These are phyloP conservation scores for Gnatocerus cornutus DNA, from an alignment of 2,888 invertebrate species.

Conservation along the genomic window DNA sequence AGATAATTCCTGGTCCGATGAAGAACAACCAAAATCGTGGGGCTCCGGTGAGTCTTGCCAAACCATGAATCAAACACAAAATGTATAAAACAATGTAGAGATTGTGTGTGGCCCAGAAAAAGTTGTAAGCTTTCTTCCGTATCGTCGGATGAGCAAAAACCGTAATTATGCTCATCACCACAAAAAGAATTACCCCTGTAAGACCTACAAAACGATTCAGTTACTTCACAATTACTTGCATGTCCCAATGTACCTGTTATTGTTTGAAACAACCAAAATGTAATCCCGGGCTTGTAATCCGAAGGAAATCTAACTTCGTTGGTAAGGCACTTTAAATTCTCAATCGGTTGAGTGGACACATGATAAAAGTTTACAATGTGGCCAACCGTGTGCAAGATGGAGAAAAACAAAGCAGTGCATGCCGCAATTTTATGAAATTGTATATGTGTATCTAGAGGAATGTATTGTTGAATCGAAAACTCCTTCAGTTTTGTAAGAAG, in stretches of 20 bases:
- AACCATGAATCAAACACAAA: slow-evolving; percentile 90
- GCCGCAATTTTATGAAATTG: slow-evolving; percentile 98
- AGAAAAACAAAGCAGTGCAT: slow-evolving; percentile 94
- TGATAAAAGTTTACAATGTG: slow-evolving; percentile 99
- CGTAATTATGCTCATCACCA: slow-evolving; percentile 95
- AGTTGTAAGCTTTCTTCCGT: slow-evolving; percentile 93
- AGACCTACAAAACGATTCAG: slow-evolving; percentile 75
- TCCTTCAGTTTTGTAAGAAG: slow-evolving; percentile 94
- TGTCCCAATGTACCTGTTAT: slow-evolving; percentile 81
- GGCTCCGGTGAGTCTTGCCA: slow-evolving; percentile 92
- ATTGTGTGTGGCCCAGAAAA: slow-evolving; percentile 96
- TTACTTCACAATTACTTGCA: not conserved
- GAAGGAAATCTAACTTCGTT: slow-evolving; percentile 95
- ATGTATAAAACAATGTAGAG: slow-evolving; percentile 90
- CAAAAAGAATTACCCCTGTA: slow-evolving; percentile 89
- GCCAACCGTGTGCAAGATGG: slow-evolving; percentile 92
- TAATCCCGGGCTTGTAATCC: slow-evolving; percentile 94
- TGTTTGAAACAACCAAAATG: slow-evolving; percentile 96
- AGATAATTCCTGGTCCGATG: slow-evolving; percentile 91
- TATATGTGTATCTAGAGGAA: slow-evolving; percentile 95
- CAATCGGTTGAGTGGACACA: slow-evolving; percentile 95
- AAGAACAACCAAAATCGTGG: slow-evolving; percentile 96
- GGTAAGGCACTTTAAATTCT: slow-evolving; percentile 92
- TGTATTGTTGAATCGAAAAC: slow-evolving; percentile 94
- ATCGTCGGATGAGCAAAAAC: slow-evolving; percentile 97